A percentile compares a stretch with the other conserved stretches of the same genome.
Conservation (phyloP, 1,140 invertebrate genomes). For the Pachypeltis micranthus region DNA sequence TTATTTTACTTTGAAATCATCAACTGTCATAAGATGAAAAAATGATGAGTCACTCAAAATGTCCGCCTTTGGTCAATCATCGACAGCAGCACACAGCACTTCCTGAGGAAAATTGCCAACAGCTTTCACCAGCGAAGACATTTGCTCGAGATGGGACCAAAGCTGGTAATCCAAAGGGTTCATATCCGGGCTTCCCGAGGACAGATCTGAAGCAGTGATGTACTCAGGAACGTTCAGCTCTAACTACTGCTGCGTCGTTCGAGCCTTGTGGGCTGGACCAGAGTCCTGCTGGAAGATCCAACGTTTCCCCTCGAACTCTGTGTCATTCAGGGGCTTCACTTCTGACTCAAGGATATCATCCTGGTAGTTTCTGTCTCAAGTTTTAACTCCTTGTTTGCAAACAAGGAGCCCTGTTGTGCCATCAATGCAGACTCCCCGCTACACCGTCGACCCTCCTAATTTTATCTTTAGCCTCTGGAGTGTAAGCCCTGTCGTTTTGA, state of each 20-base stretch:
- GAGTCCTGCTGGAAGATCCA: conserved; percentile 13
- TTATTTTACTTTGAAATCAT: not conserved
- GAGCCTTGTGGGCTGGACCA: not conserved
- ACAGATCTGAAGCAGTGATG: not conserved
- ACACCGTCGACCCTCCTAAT: too few relatives aligned
- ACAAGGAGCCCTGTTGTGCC: too few relatives aligned
- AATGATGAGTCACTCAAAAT: not conserved
- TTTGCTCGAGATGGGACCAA: not conserved
- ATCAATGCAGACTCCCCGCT: too few relatives aligned
- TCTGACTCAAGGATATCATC: too few relatives aligned
- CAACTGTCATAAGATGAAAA: not conserved
- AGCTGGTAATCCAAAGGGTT: not conserved
- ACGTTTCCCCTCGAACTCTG: not conserved
- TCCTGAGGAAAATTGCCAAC: not conserved
- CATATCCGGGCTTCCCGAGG: not conserved
- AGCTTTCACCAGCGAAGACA: not conserved
- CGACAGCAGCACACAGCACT: not conserved
- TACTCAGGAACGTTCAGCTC: not conserved
- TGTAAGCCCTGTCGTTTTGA: too few relatives aligned
- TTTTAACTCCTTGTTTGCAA: too few relatives aligned
- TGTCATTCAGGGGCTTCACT: not conserved
- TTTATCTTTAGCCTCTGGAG: too few relatives aligned
- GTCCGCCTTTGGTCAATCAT: not conserved
- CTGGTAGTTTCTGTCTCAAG: too few relatives aligned
- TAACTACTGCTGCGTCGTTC: not conserved